phyloP scores from a whole-genome alignment of 2,888 invertebrate species.

The Thymelicus lineola region DNA sequence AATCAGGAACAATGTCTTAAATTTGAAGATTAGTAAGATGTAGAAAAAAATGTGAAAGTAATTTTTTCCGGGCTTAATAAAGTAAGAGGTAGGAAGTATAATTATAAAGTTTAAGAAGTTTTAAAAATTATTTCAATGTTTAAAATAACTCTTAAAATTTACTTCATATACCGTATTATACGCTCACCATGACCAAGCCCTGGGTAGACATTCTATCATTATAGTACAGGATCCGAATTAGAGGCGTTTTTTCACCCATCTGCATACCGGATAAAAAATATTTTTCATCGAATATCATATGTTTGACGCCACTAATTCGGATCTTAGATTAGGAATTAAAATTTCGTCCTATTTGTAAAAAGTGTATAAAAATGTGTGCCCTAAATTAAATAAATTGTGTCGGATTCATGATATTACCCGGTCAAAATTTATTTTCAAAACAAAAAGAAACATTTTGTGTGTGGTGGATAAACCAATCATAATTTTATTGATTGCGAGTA shows the following conservation, averaged over 20 bases:
- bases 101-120: too few relatives aligned
- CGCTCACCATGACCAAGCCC: conserved; percentile 19
- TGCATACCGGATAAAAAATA: too few relatives aligned
- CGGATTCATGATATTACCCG: conserved; percentile 23
- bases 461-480: conserved; percentile 12
- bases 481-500: conserved; percentile 50
- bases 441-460: conserved; percentile 18
- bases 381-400: conserved; percentile 21
- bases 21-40: not conserved
- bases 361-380: conserved; percentile 15
- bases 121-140: too few relatives aligned
- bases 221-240: too few relatives aligned
- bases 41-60: too few relatives aligned
- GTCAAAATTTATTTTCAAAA: conserved; percentile 18
- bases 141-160: too few relatives aligned
- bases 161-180: conserved; percentile 1
- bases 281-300: too few relatives aligned
- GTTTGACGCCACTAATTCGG: too few relatives aligned
- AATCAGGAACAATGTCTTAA: not conserved
- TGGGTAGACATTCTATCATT: conserved; percentile 22
- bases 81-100: too few relatives aligned
- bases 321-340: conserved; percentile 35
- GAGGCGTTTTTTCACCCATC: too few relatives aligned
- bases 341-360: conserved; percentile 36
- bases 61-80: too few relatives aligned